Percentiles rank a stretch among this genome's conserved stretches.
These are phyloP conservation scores for Phenganax marumi DNA, from an alignment of 92 coral and sea anemone species.

Conservation along the genomic window DNA sequence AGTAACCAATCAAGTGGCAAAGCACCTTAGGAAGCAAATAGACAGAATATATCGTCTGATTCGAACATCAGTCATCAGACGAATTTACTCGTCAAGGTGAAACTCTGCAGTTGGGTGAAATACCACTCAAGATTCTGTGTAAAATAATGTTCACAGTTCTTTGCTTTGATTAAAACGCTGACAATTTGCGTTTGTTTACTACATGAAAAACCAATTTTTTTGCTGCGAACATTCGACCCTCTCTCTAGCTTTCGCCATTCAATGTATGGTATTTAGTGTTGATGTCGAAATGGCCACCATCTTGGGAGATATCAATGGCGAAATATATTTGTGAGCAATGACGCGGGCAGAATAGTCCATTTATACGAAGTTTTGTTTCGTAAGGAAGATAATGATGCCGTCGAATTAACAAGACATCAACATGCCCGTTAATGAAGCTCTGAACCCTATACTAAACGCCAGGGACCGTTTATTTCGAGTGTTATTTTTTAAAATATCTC, in stretches of 20 bases:
- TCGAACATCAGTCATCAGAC: too few relatives aligned
- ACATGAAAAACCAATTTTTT: too few relatives aligned
- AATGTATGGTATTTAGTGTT: neutral
- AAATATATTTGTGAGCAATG: neutral
- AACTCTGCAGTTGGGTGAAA: too few relatives aligned
- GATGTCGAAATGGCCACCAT: neutral
- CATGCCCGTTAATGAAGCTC: conserved; percentile 90
- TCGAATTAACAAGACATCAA: neutral
- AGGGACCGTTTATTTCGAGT: conserved; percentile 97
- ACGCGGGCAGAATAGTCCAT: neutral
- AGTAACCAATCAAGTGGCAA: too few relatives aligned
- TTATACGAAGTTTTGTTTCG: neutral
- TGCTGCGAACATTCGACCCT: too few relatives aligned
- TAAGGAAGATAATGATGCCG: neutral
- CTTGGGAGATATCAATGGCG: neutral
- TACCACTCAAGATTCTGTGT: too few relatives aligned
- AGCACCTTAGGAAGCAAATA: too few relatives aligned
- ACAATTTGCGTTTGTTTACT: too few relatives aligned
- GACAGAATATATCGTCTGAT: too few relatives aligned
- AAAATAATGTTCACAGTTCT: too few relatives aligned
- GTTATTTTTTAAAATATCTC: conserved; percentile 96
- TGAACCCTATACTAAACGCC: conserved; percentile 91
- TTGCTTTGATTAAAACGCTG: too few relatives aligned
- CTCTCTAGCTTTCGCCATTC: neutral
- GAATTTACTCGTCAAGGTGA: too few relatives aligned